These are phyloP conservation scores for Marmota monax DNA, from an alignment of 2,113 vertebrate species.

Conservation along the genomic window DNA sequence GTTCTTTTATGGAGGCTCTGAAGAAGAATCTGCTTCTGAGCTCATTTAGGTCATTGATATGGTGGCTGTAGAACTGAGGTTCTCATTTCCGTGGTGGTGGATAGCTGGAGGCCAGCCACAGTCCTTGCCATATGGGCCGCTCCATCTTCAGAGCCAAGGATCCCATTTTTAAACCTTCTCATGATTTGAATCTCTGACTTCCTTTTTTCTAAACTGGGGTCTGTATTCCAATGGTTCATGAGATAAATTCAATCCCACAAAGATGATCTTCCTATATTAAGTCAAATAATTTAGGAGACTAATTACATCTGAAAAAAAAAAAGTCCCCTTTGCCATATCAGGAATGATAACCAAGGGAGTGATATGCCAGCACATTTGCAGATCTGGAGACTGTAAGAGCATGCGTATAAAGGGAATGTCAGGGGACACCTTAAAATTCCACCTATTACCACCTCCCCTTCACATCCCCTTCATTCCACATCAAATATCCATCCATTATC, in stretches of 20 bases:
- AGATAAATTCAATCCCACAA: background rate
- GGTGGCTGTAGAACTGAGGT: background rate
- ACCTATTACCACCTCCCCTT: accelerated
- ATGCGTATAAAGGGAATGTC: background rate
- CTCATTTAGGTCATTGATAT: background rate
- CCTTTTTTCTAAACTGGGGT: background rate
- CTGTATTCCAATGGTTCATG: background rate
- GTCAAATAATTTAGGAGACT: background rate
- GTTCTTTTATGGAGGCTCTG: background rate
- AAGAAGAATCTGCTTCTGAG: background rate
- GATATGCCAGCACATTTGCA: background rate
- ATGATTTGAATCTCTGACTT: background rate
- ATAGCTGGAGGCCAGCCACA: background rate
- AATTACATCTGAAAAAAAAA: background rate
- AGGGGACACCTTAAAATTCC: background rate
- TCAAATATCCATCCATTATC: background rate
- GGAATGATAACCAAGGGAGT: accelerated
- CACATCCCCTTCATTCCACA: background rate
- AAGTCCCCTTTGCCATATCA: background rate
- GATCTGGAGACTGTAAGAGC: background rate
- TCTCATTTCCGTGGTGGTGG: background rate
- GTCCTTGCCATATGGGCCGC: background rate
- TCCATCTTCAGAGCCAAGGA: background rate
- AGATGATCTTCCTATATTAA: background rate
- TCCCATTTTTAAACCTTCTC: background rate